Evolutionary conservation across 2,113 vertebrate species (phyloP), one percentile per base, ranked within the genome.

Genomic region (Solea senegalensis): DNA sequence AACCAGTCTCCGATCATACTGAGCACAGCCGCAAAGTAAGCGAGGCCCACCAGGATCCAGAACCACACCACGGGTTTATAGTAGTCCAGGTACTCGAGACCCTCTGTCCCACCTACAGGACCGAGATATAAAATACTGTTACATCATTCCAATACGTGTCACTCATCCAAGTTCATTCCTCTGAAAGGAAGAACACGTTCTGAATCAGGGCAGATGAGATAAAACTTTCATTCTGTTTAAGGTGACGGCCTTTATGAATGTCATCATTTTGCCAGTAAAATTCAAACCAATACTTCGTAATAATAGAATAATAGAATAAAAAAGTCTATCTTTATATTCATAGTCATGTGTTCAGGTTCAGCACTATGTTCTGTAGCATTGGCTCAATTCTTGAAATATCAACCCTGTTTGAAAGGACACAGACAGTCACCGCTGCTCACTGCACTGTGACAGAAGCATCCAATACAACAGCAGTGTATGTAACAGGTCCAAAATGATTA

Each of bases 1-100:
- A 99, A 94, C 98, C 98, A 99, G 86, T 99, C 98, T 78, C 98
- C 96, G 51, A 99, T 99, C 98, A 99, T 99, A 77, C 98, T 99
- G 80, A 99, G 95, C 56, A 99, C 96, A 44, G 98, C 98, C 2
- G 98, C 98, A 69, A 99, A 99, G 89, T 99, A 99, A 0, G 98
- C 98, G 52, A 99, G 94, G 0, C 98, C 98, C 21, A 99, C 96
- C n/a, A 99, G 94, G 89, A 99, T 99, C 96, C 96, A 99, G 76
- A 99, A 99, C 96, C 96, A 98, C 57, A 99, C 98, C 26, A 98
- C 95, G 0, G 98, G 98, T 75, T 99, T 99, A 76, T 99, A 99
- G 85, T 97, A 96, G 89, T 98, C 95, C 58, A 96, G 92, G 43
- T 98, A 98, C 16, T 96, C 96, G 1, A 69, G 80, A 95, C 28